Conservation (phyloP, 2,113 vertebrate genomes). For the Sphaerodactylus townsendi region DNA sequence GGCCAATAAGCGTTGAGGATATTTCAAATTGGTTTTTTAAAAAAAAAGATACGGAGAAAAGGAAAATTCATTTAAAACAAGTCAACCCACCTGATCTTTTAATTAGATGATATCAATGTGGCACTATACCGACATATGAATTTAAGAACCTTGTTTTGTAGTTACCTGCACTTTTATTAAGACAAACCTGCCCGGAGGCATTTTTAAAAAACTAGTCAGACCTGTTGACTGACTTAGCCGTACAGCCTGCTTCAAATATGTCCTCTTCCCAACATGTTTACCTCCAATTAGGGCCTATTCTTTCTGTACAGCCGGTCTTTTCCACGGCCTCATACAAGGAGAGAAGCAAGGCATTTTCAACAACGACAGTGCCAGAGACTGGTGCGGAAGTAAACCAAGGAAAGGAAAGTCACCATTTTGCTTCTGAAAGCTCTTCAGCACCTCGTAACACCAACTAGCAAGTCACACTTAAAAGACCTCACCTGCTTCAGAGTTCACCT, state of each 20-base stretch:
- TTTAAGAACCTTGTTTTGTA: conserved; percentile 66
- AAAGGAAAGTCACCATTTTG: not conserved
- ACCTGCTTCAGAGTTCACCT: not conserved
- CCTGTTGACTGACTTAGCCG: conserved; percentile 77
- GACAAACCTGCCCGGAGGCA: conserved; percentile 79
- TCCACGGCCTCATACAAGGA: not conserved
- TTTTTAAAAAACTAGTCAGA: conserved; percentile 80
- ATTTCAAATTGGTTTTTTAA: not conserved
- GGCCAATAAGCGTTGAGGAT: not conserved
- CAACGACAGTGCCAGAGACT: conserved; percentile 7
- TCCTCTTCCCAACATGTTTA: conserved; percentile 67
- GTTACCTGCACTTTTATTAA: conserved; percentile 68
- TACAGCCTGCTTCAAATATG: conserved; percentile 64
- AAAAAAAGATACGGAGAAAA: conserved; percentile 7
- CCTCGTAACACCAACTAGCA: not conserved
- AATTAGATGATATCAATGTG: conserved; percentile 55
- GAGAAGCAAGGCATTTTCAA: not conserved
- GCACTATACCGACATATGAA: conserved; percentile 47
- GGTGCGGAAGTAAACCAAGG: not conserved
- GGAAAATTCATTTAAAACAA: conserved; percentile 10
- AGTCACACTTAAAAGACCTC: not conserved
- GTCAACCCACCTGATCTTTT: conserved; percentile 32
- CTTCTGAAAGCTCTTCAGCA: not conserved
- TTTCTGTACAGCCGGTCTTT: conserved; percentile 40
- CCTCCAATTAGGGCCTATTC: conserved; percentile 54